phyloP scores from a whole-genome alignment of 2,113 vertebrate genomes.

The Triplophysa dalaica region DNA sequence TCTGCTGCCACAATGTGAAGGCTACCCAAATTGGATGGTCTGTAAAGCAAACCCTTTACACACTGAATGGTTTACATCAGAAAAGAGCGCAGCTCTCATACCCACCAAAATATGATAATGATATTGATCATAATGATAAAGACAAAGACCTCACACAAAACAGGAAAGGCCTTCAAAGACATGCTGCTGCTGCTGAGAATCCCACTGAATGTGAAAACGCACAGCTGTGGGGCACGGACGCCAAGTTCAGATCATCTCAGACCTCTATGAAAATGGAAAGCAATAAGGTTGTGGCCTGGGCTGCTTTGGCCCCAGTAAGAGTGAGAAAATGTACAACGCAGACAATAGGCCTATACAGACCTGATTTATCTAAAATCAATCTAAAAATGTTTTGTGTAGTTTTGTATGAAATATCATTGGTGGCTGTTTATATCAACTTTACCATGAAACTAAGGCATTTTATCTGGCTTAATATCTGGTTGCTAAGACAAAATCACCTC shows the following conservation, averaged over 20 bases:
- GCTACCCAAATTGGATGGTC: slow-evolving; percentile 43
- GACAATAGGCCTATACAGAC: background rate
- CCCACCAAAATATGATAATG: slow-evolving; percentile 51
- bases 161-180: slow-evolving; percentile 52
- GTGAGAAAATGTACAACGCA: background rate
- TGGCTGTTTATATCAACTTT: too few relatives aligned
- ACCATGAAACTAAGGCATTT: too few relatives aligned
- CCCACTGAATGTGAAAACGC: slow-evolving; percentile 42
- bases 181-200: slow-evolving; percentile 41
- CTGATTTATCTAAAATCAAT: too few relatives aligned
- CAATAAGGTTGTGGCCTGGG: background rate
- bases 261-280: background rate
- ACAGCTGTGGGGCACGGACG: slow-evolving; percentile 24
- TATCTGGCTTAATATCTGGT: too few relatives aligned
- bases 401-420: too few relatives aligned
- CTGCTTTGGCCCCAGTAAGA: background rate
- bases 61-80: slow-evolving; percentile 54
- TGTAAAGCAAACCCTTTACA: slow-evolving; percentile 38
- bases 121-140: slow-evolving; percentile 47
- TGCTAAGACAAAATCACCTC: too few relatives aligned
- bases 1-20: slow-evolving; percentile 30
- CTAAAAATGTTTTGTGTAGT: too few relatives aligned
- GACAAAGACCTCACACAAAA: slow-evolving; percentile 53
- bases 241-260: slow-evolving; percentile 1
- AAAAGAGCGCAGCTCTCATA: slow-evolving; percentile 48